A percentile compares a stretch with the other conserved stretches of the same genome.
phyloP scores from a whole-genome alignment of 92 coral and sea anemone genomes.

The Pocillopora grandis region DNA sequence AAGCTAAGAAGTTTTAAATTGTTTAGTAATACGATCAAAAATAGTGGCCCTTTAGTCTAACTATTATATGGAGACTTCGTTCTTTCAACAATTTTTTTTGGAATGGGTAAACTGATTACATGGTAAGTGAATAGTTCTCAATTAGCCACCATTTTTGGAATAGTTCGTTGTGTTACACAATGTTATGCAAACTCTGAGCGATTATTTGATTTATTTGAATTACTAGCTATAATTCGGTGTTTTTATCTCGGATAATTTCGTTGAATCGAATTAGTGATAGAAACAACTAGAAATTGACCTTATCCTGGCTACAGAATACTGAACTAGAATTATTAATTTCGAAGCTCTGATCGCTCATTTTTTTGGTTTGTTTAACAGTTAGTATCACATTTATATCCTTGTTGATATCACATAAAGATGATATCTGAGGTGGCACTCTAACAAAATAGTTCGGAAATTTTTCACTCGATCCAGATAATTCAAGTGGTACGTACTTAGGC shows the following conservation, averaged over 20 bases:
- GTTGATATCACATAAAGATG: not conserved
- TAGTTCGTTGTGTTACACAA: not conserved
- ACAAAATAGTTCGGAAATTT: not conserved
- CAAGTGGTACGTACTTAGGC: too few species aligned
- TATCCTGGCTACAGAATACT: not conserved
- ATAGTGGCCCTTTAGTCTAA: not conserved
- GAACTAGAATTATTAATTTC: not conserved
- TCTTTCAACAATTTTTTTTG: not conserved
- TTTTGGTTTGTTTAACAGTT: not conserved
- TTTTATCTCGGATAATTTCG: not conserved
- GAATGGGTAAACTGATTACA: not conserved
- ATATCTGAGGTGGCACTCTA: not conserved
- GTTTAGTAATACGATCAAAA: not conserved
- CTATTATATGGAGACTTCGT: not conserved
- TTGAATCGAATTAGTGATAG: not conserved
- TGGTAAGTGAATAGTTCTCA: not conserved
- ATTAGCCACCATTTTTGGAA: not conserved
- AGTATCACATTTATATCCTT: not conserved
- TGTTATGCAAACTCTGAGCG: not conserved
- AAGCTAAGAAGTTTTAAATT: slow-evolving; percentile 1
- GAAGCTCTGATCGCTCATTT: not conserved
- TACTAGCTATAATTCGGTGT: not conserved
- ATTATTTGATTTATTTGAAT: not conserved
- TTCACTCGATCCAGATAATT: too few species aligned
- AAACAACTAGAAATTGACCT: not conserved